Base-by-base conservation (phyloP, 1,140 invertebrate genomes). In the Eumaeus atala region DNA sequence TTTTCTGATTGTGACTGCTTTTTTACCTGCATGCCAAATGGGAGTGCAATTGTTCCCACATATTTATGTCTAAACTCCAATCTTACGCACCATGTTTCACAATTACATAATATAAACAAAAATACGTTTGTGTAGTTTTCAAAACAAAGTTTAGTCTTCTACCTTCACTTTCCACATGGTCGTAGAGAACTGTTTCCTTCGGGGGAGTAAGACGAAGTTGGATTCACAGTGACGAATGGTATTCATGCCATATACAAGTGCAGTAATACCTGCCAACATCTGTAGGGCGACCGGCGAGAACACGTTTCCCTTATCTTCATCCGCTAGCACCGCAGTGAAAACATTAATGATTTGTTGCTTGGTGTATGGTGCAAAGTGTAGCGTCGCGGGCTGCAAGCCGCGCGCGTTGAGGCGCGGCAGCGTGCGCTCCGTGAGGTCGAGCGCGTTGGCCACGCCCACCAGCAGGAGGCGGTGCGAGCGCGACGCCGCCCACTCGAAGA, bases 391-490 rank as follows among this genome's bases (percentile, higher is more conserved):
- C 63, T 92, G 92, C 0, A 95, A 73, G 28, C 93, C 90, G 66
- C 91, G 90, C 9, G 92, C 91, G 74, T 97, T 94, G 2, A 99
- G 88, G 56, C 96, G 89, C 21, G 97, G 95, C 47, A 99, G 87
- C 48, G 95, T 90, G n/a, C 97, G 90, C 77, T 98, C 95, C 0
- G 96, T 98, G 34, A 99, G 89, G 89, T 99, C 97, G 51, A 99
- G 89, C n/a, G 97, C 93, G 89, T 99, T 99, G 11, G 98, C 95
- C 67, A 99, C 95, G 28, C 97, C 97, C 47, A 99, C 90, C 1
- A 99, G 87, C 56, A 98, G 90, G 0, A 99, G 72, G 48, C 91
- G 92, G 0, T 93, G 93, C 33, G 48, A 34, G 34, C 91, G 85
- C 0, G 81, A 64, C 0, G 92, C 89, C 0, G 97, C 95, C 96